Percentiles rank a stretch among this genome's conserved stretches.
Conservation (phyloP, 2,113 vertebrate species). For the Clarias magur region DNA sequence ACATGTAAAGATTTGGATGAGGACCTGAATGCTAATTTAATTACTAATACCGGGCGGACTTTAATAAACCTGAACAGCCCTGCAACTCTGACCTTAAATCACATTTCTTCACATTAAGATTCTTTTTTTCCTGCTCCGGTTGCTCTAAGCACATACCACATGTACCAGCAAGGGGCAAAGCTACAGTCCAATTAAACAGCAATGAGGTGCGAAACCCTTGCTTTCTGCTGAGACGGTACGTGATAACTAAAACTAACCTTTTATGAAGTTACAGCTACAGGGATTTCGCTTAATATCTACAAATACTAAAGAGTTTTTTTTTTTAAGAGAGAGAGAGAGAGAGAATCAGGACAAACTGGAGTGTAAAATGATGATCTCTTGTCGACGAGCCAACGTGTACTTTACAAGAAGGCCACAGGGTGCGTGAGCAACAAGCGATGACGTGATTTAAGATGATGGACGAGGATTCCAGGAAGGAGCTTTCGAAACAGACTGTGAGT, state of each 20-base stretch:
- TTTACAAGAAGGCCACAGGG: neutral
- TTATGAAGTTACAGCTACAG: neutral
- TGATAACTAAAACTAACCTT: neutral
- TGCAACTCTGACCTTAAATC: too few species aligned
- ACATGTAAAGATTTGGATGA: neutral
- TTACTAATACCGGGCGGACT: neutral
- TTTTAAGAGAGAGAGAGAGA: neutral
- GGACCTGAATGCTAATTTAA: neutral
- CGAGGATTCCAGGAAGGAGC: neutral
- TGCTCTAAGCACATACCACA: neutral
- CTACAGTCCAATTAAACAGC: neutral
- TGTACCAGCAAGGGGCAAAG: neutral
- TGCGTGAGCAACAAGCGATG: constrained; percentile 13
- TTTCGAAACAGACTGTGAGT: neutral
- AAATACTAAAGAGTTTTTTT: neutral
- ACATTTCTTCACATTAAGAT: neutral
- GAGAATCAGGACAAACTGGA: neutral
- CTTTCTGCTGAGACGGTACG: neutral
- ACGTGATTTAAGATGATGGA: neutral
- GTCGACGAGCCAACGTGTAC: neutral
- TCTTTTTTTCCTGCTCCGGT: neutral
- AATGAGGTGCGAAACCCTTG: neutral
- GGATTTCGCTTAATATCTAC: neutral
- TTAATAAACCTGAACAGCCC: too few species aligned
- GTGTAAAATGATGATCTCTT: neutral